Percentiles rank a stretch among this genome's conserved stretches.
phyloP scores from a whole-genome alignment of 2,113 vertebrate genomes.

The Lepisosteus oculatus region DNA sequence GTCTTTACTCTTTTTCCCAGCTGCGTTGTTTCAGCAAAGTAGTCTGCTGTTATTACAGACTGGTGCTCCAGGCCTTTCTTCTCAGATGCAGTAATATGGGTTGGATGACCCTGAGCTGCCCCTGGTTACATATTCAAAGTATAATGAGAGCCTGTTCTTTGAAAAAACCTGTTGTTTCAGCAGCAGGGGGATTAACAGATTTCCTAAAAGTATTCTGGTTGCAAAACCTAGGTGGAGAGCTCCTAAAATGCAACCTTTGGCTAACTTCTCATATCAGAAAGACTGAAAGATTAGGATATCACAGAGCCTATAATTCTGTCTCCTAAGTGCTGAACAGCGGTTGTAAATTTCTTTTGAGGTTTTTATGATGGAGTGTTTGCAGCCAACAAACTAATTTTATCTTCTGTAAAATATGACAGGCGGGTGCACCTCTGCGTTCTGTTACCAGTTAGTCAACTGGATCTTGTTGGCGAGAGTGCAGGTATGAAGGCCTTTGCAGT shows the following conservation, averaged over 20 bases:
- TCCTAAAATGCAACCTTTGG: slow-evolving; percentile 51
- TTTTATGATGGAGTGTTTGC: slow-evolving; percentile 63
- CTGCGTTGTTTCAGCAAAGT: neutral
- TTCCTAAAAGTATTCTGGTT: too few relatives aligned
- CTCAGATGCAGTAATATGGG: neutral
- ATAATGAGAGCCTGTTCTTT: slow-evolving; percentile 47
- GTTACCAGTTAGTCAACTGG: too few relatives aligned
- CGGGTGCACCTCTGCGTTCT: neutral
- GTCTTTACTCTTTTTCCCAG: slow-evolving; percentile 26
- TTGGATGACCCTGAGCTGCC: slow-evolving; percentile 52
- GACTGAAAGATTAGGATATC: slow-evolving; percentile 31
- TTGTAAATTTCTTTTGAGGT: slow-evolving; percentile 59
- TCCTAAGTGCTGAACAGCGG: slow-evolving; percentile 49
- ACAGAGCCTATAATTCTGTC: slow-evolving; percentile 48
- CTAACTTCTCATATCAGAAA: slow-evolving; percentile 51
- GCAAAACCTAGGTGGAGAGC: slow-evolving; percentile 45
- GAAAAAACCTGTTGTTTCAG: slow-evolving; percentile 27
- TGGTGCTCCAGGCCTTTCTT: neutral
- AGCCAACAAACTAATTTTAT: slow-evolving; percentile 64
- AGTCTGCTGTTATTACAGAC: neutral
- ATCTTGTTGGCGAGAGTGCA: slow-evolving; percentile 1
- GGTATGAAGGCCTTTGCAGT: too few relatives aligned
- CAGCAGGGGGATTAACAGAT: too few relatives aligned
- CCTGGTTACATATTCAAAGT: slow-evolving; percentile 43
- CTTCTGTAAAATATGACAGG: slow-evolving; percentile 46